Conservation (phyloP, 2,888 invertebrate species). For the Gryllus longicercus region DNA sequence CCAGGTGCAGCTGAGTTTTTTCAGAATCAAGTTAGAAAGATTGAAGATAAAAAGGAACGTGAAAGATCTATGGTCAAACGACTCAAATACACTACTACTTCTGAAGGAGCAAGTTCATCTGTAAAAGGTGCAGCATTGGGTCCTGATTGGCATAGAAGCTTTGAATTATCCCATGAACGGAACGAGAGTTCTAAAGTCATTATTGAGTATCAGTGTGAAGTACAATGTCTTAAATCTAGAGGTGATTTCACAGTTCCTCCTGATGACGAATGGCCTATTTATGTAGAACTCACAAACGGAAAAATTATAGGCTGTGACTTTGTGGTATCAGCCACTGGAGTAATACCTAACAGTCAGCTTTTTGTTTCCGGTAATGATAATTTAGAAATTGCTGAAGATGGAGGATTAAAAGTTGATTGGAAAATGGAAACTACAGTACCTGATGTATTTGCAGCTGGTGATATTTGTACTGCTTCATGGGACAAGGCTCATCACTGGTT, state of each 20-base stretch:
- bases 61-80: slow-evolving; percentile 51
- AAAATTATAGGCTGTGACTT: slow-evolving; percentile 77
- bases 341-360: slow-evolving; percentile 60
- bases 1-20: slow-evolving; percentile 95
- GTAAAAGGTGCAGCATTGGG: slow-evolving; percentile 86
- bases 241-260: slow-evolving; percentile 43
- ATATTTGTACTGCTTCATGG: slow-evolving; percentile 87
- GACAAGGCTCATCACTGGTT: slow-evolving; percentile 76
- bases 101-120: slow-evolving; percentile 51
- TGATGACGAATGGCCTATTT: slow-evolving; percentile 61
- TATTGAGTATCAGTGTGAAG: slow-evolving; percentile 50
- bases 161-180: slow-evolving; percentile 56
- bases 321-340: slow-evolving; percentile 93
- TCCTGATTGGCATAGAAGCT: slow-evolving; percentile 87
- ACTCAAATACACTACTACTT: slow-evolving; percentile 57
- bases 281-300: slow-evolving; percentile 70
- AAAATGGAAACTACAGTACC: slow-evolving; percentile 74
- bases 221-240: slow-evolving; percentile 41
- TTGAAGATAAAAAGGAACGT: slow-evolving; percentile 39
- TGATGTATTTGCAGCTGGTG: slow-evolving; percentile 92
- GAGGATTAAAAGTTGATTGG: slow-evolving; percentile 82
- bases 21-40: slow-evolving; percentile 52
- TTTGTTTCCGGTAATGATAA: slow-evolving; percentile 26
- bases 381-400: slow-evolving; percentile 61
- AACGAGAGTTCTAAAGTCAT: slow-evolving; percentile 45